phyloP scores from a whole-genome alignment of 2,113 vertebrate species.

The Ondatra zibethicus region DNA sequence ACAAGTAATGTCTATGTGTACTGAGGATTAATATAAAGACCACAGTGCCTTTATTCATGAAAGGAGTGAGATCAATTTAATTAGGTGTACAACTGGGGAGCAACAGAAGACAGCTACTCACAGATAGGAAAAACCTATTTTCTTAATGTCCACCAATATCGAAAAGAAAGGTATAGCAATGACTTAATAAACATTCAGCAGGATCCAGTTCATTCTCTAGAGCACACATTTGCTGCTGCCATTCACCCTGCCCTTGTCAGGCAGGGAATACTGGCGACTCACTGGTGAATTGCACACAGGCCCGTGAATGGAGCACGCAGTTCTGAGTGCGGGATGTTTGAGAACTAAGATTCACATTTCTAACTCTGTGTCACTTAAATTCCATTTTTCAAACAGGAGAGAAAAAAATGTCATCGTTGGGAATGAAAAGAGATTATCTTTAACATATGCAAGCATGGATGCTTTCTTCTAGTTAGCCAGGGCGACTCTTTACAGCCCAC shows the following conservation, averaged over 20 bases:
- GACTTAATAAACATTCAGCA: background rate
- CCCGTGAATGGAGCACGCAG: background rate
- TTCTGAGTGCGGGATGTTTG: background rate
- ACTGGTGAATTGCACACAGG: background rate
- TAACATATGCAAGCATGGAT: background rate
- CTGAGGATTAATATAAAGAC: background rate
- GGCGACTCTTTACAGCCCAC: background rate
- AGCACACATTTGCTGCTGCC: background rate
- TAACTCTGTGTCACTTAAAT: background rate
- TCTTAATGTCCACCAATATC: background rate
- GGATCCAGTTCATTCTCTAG: background rate
- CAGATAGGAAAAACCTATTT: background rate
- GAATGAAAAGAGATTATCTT: background rate
- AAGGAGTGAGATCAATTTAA: background rate
- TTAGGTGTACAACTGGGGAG: background rate
- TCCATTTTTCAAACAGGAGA: background rate
- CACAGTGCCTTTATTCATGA: background rate
- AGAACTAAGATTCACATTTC: background rate
- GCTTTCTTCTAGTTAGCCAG: background rate
- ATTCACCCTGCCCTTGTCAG: background rate
- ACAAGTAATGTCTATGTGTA: background rate
- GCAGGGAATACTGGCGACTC: background rate
- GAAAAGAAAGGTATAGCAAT: background rate
- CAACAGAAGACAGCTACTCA: background rate
- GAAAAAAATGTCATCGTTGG: background rate